Evolutionary conservation across 2,888 invertebrate genomes (phyloP).

Genomic region (Chalcis sispes): DNA sequence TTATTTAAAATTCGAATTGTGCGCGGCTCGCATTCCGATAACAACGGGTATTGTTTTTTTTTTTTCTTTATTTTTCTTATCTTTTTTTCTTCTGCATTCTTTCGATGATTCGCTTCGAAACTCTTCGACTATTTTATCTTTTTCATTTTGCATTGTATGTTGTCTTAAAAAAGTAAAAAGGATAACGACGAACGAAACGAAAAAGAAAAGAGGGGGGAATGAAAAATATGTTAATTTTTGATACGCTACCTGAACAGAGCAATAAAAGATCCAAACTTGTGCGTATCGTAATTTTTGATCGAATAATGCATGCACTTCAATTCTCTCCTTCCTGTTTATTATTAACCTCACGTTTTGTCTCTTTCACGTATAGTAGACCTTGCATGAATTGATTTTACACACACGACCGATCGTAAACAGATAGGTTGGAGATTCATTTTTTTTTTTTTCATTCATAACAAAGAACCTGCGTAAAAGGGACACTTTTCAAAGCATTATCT

Average conservation of each 20-base stretch:
- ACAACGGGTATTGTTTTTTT: no score
- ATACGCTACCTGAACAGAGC: neutral
- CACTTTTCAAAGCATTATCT: no score
- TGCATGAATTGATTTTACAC: constrained; percentile 33
- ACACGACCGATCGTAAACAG: constrained; percentile 6
- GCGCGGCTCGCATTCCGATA: neutral
- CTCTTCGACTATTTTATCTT: neutral
- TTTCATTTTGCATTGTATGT: neutral
- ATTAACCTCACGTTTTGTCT: constrained; percentile 27
- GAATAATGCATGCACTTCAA: constrained; percentile 35
- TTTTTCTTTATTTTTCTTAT: neutral
- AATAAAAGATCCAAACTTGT: neutral
- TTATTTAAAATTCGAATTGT: constrained; percentile 22
- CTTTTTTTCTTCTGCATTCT: constrained; percentile 18
- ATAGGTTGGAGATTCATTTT: neutral
- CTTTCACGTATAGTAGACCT: constrained; percentile 16
- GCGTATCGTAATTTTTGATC: constrained; percentile 31
- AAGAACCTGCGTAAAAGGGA: no score
- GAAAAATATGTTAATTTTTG: constrained; percentile 26
- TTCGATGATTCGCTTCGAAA: constrained; percentile 11
- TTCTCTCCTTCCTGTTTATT: constrained; percentile 47
- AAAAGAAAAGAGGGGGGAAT: no score
- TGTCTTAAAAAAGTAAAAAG: neutral
- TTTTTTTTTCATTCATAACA: no score
- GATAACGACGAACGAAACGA: no score